Evolutionary conservation across 2,888 invertebrate genomes (phyloP), one percentile per base, ranked within the genome.

Genomic region (Drosophila niveifrons): DNA sequence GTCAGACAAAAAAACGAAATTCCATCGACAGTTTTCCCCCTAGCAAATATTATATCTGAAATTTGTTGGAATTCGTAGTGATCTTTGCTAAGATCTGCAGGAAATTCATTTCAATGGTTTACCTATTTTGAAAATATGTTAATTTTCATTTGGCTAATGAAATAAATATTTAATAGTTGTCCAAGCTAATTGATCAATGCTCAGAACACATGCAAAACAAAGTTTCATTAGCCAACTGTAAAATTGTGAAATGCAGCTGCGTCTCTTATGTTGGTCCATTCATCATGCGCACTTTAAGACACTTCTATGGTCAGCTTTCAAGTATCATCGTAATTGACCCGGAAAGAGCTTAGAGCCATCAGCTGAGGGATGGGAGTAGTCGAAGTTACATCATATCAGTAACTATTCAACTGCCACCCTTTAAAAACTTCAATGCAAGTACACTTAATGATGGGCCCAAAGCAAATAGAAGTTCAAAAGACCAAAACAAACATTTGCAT

Each of bases 251-350:
- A 15, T 23, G 18, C 29, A 56, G 23, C 62, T 63, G 28, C 63
- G 57, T 68, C 36, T 43, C 29, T 13, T 1, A 7, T 41, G 51
- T 43, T 36, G 18, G 15, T 13, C 61, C 48, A 73, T 74, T 68
- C 64, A 74, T 74, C 73, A 74, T 59, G 23, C 48, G 59, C 55
- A 61, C 43, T 74, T 53, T 15, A 34, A 46, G 73, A 63, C 51
- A 73, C 41, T 56, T 55, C 18, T 36, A 17, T 46, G 51, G 50
- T 31, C 62, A 65, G 58, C 29, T 75, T 63, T 55, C 47, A 58
- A 66, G 62, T 44, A 70, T 55, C 55, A 70, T 55, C 55, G 53
- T 51, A 85, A 66, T 82, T 79, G 80, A 79, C 74, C 81, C 72
- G 80, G 82, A 67, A 82, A 72, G 62, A 63, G 63, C 63, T 59